Base-by-base conservation (phyloP, 2,113 vertebrate genomes). In the Psephotus haematonotus region DNA sequence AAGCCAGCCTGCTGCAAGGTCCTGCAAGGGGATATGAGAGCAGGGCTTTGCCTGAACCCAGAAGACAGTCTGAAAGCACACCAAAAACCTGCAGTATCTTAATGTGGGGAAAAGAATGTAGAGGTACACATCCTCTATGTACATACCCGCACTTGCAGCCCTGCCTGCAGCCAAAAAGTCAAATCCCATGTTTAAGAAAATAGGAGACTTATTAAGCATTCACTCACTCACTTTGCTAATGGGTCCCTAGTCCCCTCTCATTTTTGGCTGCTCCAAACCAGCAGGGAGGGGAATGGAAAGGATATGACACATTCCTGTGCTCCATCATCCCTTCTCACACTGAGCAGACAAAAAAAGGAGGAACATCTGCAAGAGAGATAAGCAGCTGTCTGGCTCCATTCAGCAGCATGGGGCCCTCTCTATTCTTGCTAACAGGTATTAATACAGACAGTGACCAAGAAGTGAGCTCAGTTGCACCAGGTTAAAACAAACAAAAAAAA, bases 311-410 rank as follows among this genome's bases (percentile, higher is more conserved):
- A 75, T 91, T 95, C 79, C 69, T 76, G 13, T 46, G 27, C 68
- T 97, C 80, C 91, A 89, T 59, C 57, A 22, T 82, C 67, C 69
- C 57, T 94, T 37, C 69, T 81, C 60, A 53, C 44, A 52, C 31
- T 5, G 14, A 71, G 60, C 27, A 86, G 44, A 82, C 68, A 92
- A 93, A 95, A 95, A 94, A 93, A 46, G 55, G 28, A 70, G n/a
- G 75, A 94, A 93, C 91, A 93, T 94, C 93, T 96, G 89, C 89
- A 96, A 65, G 86, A 90, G 84, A 94, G 95, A 96, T 87, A 97
- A 95, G 82, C 86, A 63, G 52, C 92, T 85, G 91, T 53, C 75
- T 90, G 88, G 69, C 84, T 92, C 62, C 35, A 19, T 82, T 74
- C 84, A 80, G 82, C 82, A 88, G 64, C 67, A 20, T 60, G 59